Percentiles rank a stretch among this genome's conserved stretches.
phyloP scores from a whole-genome alignment of 2,888 invertebrate species.

The Argynnis bischoffii region DNA sequence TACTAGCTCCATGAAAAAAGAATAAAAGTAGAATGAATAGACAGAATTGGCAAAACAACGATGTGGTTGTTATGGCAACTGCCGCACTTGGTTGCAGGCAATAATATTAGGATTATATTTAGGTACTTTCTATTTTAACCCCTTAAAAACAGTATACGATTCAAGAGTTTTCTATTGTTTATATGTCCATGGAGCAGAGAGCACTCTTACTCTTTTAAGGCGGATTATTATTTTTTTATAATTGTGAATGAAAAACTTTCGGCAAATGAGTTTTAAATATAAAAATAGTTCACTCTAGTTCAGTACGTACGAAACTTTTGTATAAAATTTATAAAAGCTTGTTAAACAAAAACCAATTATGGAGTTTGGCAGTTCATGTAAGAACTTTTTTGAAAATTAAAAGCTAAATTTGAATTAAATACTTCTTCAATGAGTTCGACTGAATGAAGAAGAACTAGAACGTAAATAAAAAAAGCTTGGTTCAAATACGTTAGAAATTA shows the following conservation, averaged over 20 bases:
- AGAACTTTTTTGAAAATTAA: too few relatives aligned
- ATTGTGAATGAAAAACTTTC: background rate
- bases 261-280: background rate
- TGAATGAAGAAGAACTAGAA: too few relatives aligned
- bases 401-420: too few relatives aligned
- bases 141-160: constrained; percentile 5
- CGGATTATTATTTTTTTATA: background rate
- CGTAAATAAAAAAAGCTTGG: background rate
- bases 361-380: too few relatives aligned
- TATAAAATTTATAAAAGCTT: too few relatives aligned
- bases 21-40: constrained; percentile 60
- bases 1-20: constrained; percentile 46
- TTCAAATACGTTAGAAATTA: background rate
- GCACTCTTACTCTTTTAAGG: background rate
- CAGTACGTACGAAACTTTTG: too few relatives aligned
- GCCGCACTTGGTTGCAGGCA: constrained; percentile 55
- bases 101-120: constrained; percentile 33
- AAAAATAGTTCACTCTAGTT: background rate
- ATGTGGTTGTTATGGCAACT: constrained; percentile 68
- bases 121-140: constrained; percentile 14
- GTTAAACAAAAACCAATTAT: too few relatives aligned
- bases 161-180: constrained; percentile 2
- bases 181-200: background rate
- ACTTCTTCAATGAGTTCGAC: too few relatives aligned
- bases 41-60: constrained; percentile 77